Conservation (phyloP, 2,113 vertebrate species). For the Cyprinodon tularosa region DNA sequence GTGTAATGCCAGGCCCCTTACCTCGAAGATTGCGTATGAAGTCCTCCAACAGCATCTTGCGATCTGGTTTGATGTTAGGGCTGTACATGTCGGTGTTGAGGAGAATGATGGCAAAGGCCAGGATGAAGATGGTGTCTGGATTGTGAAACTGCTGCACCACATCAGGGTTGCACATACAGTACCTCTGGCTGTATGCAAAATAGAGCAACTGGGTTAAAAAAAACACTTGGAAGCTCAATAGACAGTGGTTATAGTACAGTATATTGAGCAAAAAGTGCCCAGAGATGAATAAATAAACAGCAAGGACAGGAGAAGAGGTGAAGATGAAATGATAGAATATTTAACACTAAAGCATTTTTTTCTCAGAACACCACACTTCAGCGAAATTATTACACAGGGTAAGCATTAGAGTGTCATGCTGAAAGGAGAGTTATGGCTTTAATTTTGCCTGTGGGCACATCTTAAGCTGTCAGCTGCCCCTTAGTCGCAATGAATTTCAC, state of each 20-base stretch:
- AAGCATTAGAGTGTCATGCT: slow-evolving; percentile 5
- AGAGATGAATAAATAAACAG: background rate
- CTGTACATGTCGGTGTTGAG: slow-evolving; percentile 99
- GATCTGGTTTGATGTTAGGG: slow-evolving; percentile 97
- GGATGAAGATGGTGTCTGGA: slow-evolving; percentile 98
- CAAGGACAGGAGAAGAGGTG: background rate
- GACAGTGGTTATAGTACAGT: background rate
- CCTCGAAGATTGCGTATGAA: slow-evolving; percentile 97
- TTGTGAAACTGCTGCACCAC: slow-evolving; percentile 99
- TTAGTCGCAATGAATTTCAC: slow-evolving; percentile 8
- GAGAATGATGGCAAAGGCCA: slow-evolving; percentile 97
- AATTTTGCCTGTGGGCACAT: slow-evolving; percentile 39
- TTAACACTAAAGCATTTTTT: background rate
- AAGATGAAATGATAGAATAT: background rate
- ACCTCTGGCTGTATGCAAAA: slow-evolving; percentile 87
- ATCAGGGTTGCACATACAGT: slow-evolving; percentile 99
- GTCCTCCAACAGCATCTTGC: slow-evolving; percentile 98
- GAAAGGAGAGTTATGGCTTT: slow-evolving; percentile 52
- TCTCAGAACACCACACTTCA: slow-evolving; percentile 6
- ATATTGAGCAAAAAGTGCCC: background rate
- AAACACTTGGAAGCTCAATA: background rate
- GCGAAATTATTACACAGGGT: slow-evolving; percentile 14
- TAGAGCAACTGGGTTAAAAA: background rate
- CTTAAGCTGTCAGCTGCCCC: slow-evolving; percentile 18
- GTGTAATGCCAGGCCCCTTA: slow-evolving; percentile 64